Evolutionary conservation across 2,888 invertebrate genomes (phyloP).

Genomic region (Lycocerus yunnanus): DNA sequence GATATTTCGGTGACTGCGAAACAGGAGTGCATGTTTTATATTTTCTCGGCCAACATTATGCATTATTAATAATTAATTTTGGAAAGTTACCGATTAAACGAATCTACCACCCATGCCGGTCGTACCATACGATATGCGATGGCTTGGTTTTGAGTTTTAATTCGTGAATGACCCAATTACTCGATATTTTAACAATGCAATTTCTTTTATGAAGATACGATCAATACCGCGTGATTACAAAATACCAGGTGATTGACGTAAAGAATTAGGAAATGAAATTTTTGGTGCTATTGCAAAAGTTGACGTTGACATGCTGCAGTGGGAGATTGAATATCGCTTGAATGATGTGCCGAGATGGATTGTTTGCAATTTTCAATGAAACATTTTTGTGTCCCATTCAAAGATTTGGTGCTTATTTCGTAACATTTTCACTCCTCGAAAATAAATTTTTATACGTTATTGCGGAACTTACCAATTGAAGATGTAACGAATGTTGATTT

Average conservation of each 20-base stretch:
- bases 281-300: background rate
- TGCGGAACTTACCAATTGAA: background rate
- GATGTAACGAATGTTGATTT: background rate
- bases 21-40: background rate
- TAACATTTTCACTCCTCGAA: background rate
- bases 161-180: background rate
- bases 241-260: background rate
- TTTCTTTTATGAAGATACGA: background rate
- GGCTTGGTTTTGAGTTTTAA: background rate
- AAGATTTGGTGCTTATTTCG: background rate
- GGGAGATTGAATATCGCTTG: background rate
- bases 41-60: background rate
- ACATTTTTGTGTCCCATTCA: background rate
- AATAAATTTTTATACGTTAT: background rate
- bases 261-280: background rate
- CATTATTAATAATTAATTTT: background rate
- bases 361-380: background rate
- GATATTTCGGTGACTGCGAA: background rate
- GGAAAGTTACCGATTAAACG: background rate
- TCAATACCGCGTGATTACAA: background rate
- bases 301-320: background rate
- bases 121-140: background rate
- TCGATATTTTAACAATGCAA: background rate
- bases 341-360: background rate
- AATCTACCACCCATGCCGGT: background rate